phyloP scores from a whole-genome alignment of 2,797 vertebrate species.

The Sarcophilus harrisii region DNA sequence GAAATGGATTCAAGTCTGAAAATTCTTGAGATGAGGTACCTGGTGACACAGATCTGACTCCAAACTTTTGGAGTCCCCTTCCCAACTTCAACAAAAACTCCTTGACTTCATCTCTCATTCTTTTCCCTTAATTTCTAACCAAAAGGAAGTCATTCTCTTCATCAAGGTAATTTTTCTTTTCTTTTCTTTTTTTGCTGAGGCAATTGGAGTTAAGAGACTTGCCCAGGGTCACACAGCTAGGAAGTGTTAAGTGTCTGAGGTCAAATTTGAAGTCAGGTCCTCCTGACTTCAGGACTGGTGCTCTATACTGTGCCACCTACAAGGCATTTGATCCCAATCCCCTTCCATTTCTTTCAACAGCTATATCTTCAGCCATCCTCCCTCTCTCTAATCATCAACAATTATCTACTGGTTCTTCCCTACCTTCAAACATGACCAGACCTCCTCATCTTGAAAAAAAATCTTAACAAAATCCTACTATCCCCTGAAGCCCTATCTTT shows the following conservation, averaged over 20 bases:
- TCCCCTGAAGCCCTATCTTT: not conserved
- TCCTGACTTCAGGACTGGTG: too few species aligned
- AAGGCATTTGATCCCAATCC: not conserved
- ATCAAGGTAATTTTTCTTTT: not conserved
- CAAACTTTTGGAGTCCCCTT: too few species aligned
- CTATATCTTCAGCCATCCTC: not conserved
- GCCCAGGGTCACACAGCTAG: too few species aligned
- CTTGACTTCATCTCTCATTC: not conserved
- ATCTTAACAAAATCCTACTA: not conserved
- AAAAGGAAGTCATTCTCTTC: not conserved
- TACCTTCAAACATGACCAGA: not conserved
- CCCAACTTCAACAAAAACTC: not conserved
- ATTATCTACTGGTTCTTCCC: not conserved
- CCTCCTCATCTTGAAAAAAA: not conserved
- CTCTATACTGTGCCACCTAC: too few species aligned
- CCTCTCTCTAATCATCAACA: not conserved
- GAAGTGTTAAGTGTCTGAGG: too few species aligned
- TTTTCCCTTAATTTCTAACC: not conserved
- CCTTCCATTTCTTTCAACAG: not conserved
- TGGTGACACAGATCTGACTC: too few species aligned
- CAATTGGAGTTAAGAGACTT: too few species aligned
- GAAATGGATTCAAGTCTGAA: too few species aligned
- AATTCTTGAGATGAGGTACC: too few species aligned
- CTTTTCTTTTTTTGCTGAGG: too few species aligned
- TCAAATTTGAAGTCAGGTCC: too few species aligned